Evolutionary conservation across 2,888 invertebrate species (phyloP).

Genomic region (Oasisia sp.): DNA sequence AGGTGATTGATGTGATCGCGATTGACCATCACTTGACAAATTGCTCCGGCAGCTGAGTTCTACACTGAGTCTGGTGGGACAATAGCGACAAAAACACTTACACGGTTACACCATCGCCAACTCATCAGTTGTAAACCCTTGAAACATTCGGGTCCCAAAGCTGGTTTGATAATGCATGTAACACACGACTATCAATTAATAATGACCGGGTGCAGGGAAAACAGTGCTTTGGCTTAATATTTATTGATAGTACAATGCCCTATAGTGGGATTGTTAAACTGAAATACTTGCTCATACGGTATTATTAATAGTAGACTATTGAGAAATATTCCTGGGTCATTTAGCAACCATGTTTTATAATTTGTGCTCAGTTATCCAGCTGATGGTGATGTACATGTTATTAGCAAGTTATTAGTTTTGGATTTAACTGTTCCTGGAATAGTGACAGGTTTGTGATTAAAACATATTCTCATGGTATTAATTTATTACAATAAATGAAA

Average conservation of each 20-base stretch:
- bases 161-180: background rate
- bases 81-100: background rate
- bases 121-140: background rate
- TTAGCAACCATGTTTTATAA: too few species aligned
- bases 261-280: background rate
- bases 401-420: too few species aligned
- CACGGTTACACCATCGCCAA: background rate
- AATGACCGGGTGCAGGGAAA: background rate
- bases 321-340: too few species aligned
- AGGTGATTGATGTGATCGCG: background rate
- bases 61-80: background rate
- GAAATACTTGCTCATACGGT: background rate
- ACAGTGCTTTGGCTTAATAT: background rate
- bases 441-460: too few species aligned
- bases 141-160: background rate
- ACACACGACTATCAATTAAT: background rate
- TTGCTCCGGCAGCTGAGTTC: background rate
- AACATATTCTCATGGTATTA: too few species aligned
- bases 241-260: background rate
- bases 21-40: background rate
- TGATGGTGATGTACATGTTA: too few species aligned
- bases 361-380: too few species aligned
- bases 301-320: background rate
- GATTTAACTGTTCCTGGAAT: too few species aligned
- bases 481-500: too few species aligned